These are phyloP conservation scores for Aurelia sp. DNA, from an alignment of 30 jellyfish, hydroid and myxozoan species.

Conservation along the genomic window DNA sequence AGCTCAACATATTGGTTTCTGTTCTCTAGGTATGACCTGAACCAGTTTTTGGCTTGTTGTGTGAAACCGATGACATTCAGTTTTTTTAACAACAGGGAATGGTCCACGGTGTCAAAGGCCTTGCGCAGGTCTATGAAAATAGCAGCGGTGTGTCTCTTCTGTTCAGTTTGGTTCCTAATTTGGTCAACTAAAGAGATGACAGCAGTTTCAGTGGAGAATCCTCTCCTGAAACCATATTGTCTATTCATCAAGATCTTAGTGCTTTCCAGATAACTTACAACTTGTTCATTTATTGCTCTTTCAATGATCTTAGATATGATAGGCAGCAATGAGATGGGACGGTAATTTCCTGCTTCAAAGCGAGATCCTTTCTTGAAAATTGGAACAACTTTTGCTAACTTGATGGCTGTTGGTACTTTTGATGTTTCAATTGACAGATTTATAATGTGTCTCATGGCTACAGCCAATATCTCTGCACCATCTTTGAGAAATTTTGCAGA, in stretches of 20 bases:
- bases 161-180: constrained; percentile 32
- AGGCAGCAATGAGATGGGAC: background rate
- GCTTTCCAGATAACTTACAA: constrained; percentile 7
- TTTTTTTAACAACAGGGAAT: constrained; percentile 15
- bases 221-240: constrained; percentile 36
- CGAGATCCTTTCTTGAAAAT: background rate
- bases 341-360: background rate
- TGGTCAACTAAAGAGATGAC: constrained; percentile 55
- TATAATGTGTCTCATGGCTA: constrained; percentile 18
- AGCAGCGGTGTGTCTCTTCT: constrained; percentile 41
- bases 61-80: constrained; percentile 19
- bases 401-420: background rate
- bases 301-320: background rate
- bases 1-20: constrained; percentile 21
- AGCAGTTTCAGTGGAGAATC: constrained; percentile 59
- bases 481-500: constrained; percentile 1
- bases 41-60: constrained; percentile 25
- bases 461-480: constrained; percentile 18
- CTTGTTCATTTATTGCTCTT: constrained; percentile 3
- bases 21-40: constrained; percentile 41
- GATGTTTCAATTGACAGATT: background rate
- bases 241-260: constrained; percentile 31
- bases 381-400: constrained; percentile 6
- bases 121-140: constrained; percentile 13
- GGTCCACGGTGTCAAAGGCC: constrained; percentile 44